Percentiles rank a stretch among this genome's conserved stretches.
Evolutionary conservation across 2,888 invertebrate species (phyloP).

Genomic region (Meiosimyza decipiens): DNA sequence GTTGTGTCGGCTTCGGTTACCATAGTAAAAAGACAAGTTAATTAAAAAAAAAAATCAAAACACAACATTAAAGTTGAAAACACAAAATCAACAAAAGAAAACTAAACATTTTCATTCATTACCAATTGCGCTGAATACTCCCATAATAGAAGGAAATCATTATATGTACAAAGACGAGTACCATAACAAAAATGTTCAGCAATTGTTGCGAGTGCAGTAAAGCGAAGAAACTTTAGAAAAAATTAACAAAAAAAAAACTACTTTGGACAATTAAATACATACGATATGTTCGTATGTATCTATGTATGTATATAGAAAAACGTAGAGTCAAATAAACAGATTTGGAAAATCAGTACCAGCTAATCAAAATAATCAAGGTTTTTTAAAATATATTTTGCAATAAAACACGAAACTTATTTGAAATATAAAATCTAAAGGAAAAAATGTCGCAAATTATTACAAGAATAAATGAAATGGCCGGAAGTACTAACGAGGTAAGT

Average conservation of each 20-base stretch:
- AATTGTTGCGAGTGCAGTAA: slow-evolving; percentile 29
- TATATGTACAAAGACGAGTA: neutral
- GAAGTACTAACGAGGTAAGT: slow-evolving; percentile 57
- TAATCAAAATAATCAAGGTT: neutral
- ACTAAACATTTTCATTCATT: neutral
- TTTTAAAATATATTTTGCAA: too few relatives aligned
- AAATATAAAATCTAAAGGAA: slow-evolving; percentile 16
- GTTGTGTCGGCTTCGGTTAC: slow-evolving; percentile 56
- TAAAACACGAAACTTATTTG: too few relatives aligned
- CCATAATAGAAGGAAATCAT: too few relatives aligned
- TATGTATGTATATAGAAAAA: neutral
- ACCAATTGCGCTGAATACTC: too few relatives aligned
- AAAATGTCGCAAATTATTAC: slow-evolving; percentile 55
- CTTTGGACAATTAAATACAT: neutral
- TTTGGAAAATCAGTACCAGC: too few relatives aligned
- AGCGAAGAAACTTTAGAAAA: slow-evolving; percentile 23
- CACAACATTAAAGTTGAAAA: slow-evolving; percentile 1
- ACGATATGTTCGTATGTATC: neutral
- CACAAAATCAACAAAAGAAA: slow-evolving; percentile 35
- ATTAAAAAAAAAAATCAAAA: slow-evolving; percentile 10
- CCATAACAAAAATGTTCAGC: neutral
- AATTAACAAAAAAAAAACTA: neutral
- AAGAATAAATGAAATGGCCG: slow-evolving; percentile 47
- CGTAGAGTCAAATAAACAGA: neutral
- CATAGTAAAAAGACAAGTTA: slow-evolving; percentile 46